Evolutionary conservation across 2,113 vertebrate genomes (phyloP), one percentile per base, ranked within the genome.

Genomic region (Osmerus mordax): DNA sequence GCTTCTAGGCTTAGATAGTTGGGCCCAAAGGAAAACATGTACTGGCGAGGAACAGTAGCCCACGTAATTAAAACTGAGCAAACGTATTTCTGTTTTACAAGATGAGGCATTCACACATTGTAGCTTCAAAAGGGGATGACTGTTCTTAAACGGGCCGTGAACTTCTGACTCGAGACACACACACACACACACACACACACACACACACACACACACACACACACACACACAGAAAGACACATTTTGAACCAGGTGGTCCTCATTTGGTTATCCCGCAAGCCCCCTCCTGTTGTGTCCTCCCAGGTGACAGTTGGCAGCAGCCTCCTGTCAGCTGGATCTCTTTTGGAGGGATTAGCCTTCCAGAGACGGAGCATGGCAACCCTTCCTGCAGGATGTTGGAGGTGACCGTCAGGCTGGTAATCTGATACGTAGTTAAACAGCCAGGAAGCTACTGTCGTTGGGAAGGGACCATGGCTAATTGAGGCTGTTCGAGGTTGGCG

Each of bases 361-460:
- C 23, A 29, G 18, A 65, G 15, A 60, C n/a, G 71, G 21, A 69
- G 69, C 58, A 67, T 53, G 53, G 51, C 62, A 8, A 62, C 13
- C 13, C 14, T 19, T 25, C 23, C 19, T 28, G 13, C 59, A 54
- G 59, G 67, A 69, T 67, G 77, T 77, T 47, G 61, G 71, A 3
- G 66, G 72, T 66, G 21, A 72, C 68, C 51, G 5, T 1, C 12
- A 65, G 36, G 61, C 65, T 69, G 72, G 5, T 78, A 62, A 76
- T 73, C 28, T 14, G 18, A 64, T 70, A 70, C 73, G 68, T 78
- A 70, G 84, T 85, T 80, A 80, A 73, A 69, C 55, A 82, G 69
- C 64, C 55, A 65, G 14, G 41, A 52, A 41, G 67, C 16, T 11
- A 47, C 41, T 47, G 41, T 29, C 21, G 23, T 69, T 21, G 59